A percentile compares a stretch with the other conserved stretches of the same genome.
These are phyloP conservation scores for Sceloporus undulatus DNA, from an alignment of 2,113 vertebrate species.

Conservation along the genomic window DNA sequence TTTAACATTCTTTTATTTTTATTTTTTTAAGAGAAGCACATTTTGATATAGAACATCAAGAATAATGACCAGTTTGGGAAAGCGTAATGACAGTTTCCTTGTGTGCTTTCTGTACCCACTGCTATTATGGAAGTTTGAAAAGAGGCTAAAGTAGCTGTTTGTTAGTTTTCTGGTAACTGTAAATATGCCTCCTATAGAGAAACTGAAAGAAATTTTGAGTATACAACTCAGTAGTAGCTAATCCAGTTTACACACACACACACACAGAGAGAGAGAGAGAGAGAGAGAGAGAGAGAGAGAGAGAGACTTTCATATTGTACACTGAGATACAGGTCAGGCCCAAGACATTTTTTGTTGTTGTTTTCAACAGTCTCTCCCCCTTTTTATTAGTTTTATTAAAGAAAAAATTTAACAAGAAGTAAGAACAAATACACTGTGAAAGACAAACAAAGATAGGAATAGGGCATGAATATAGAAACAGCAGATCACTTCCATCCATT, in stretches of 20 bases:
- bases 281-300: too few species aligned
- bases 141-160: constrained; percentile 24
- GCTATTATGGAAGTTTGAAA: constrained; percentile 23
- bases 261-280: too few species aligned
- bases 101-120: constrained; percentile 25
- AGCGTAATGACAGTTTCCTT: constrained; percentile 24
- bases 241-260: not conserved
- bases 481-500: not conserved
- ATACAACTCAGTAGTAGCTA: not conserved
- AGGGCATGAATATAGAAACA: not conserved
- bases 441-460: too few species aligned
- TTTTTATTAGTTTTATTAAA: not conserved
- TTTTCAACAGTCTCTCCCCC: not conserved
- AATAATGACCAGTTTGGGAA: constrained; percentile 30
- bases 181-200: constrained; percentile 14
- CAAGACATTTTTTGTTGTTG: constrained; percentile 4
- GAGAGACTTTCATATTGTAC: not conserved
- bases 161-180: constrained; percentile 7
- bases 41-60: constrained; percentile 30
- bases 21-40: not conserved
- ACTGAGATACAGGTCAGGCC: not conserved
- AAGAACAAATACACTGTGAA: not conserved
- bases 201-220: not conserved
- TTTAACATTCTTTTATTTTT: constrained; percentile 2
- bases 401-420: too few species aligned